These are phyloP conservation scores for Crocallis elinguaria DNA, from an alignment of 2,888 invertebrate species.

Conservation along the genomic window DNA sequence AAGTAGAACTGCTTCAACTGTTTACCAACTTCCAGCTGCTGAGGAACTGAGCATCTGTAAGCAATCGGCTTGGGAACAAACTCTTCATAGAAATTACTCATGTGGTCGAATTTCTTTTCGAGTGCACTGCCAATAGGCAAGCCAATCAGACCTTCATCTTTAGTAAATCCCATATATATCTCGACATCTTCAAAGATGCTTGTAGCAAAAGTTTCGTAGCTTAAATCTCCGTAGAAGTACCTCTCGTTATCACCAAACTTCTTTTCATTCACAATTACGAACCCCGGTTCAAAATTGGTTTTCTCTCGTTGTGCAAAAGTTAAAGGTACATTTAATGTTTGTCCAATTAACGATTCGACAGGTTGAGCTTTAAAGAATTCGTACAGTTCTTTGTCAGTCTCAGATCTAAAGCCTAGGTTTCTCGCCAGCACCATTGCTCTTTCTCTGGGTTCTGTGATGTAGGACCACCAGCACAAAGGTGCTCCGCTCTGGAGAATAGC, in stretches of 20 bases:
- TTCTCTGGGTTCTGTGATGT: slow-evolving; percentile 73
- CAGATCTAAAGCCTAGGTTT: slow-evolving; percentile 48
- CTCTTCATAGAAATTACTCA: slow-evolving; percentile 29
- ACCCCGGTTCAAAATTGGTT: slow-evolving; percentile 29
- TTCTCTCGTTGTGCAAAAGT: slow-evolving; percentile 38
- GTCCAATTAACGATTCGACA: slow-evolving; percentile 33
- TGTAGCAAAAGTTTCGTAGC: slow-evolving; percentile 58
- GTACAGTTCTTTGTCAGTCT: slow-evolving; percentile 45
- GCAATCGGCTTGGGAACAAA: slow-evolving; percentile 38
- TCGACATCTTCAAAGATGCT: slow-evolving; percentile 85
- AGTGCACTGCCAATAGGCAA: slow-evolving; percentile 9
- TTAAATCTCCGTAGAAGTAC: slow-evolving; percentile 52
- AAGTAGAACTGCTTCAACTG: slow-evolving; percentile 45
- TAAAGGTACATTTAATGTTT: slow-evolving; percentile 30
- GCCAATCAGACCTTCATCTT: slow-evolving; percentile 26
- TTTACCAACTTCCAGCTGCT: slow-evolving; percentile 43
- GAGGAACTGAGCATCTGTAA: slow-evolving; percentile 29
- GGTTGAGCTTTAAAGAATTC: slow-evolving; percentile 49
- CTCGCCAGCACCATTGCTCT: slow-evolving; percentile 51
- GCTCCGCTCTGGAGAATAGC: slow-evolving; percentile 89
- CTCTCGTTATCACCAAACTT: slow-evolving; percentile 49
- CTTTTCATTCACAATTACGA: slow-evolving; percentile 50
- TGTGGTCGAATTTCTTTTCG: slow-evolving; percentile 18
- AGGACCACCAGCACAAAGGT: slow-evolving; percentile 84
- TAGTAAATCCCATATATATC: slow-evolving; percentile 70